phyloP scores from a whole-genome alignment of 2,113 vertebrate genomes.

The Pongo pygmaeus region DNA sequence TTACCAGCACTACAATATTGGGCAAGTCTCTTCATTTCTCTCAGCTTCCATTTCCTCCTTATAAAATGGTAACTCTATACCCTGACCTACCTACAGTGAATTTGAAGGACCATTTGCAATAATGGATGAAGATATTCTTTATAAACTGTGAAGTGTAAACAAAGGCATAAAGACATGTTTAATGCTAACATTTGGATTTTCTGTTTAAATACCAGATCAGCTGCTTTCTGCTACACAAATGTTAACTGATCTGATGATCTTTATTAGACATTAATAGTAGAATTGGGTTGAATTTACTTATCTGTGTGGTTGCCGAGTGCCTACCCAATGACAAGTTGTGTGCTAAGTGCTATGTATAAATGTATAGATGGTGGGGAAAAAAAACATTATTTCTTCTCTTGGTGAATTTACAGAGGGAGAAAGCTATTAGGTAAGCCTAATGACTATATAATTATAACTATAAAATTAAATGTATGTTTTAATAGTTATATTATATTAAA shows the following conservation, averaged over 20 bases:
- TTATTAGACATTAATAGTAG: background rate
- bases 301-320: background rate
- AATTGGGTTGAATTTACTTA: background rate
- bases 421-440: background rate
- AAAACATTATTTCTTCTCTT: background rate
- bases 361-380: background rate
- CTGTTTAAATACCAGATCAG: background rate
- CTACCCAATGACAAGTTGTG: background rate
- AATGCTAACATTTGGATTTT: slow-evolving; percentile 21
- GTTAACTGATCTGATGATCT: background rate
- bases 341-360: background rate
- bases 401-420: background rate
- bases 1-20: background rate
- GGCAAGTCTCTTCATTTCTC: background rate
- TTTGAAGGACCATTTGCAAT: background rate
- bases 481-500: background rate
- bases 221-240: background rate
- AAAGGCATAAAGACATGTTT: background rate
- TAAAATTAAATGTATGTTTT: background rate
- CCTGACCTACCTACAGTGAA: background rate
- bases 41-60: background rate
- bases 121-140: background rate
- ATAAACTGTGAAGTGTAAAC: background rate
- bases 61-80: background rate
- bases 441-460: background rate